Conservation (phyloP, 2,888 invertebrate species). For the Panzeria rudis region DNA sequence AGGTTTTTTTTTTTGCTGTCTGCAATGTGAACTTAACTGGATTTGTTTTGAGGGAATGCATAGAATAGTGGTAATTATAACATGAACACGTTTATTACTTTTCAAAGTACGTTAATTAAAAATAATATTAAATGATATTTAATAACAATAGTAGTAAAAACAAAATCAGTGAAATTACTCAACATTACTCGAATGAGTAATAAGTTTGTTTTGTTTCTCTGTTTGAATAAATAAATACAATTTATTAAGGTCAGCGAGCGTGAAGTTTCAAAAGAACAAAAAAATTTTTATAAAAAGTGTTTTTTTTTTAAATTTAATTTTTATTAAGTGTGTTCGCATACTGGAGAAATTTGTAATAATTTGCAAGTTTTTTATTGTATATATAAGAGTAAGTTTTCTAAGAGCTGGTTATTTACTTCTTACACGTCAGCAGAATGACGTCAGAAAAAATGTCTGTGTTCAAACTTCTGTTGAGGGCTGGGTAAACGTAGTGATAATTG, state of each 20-base stretch:
- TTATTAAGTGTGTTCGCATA: not conserved
- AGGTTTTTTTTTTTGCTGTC: not conserved
- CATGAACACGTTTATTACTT: constrained; percentile 54
- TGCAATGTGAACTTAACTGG: constrained; percentile 7
- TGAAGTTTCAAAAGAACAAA: constrained; percentile 32
- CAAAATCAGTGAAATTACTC: not conserved
- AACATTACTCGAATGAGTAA: constrained; percentile 26
- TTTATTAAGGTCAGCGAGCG: constrained; percentile 38
- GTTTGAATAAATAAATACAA: constrained; percentile 16
- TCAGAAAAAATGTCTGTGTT: too few species aligned
- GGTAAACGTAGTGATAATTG: too few species aligned
- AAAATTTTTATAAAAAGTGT: not conserved
- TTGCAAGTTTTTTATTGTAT: too few species aligned
- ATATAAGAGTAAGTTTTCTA: too few species aligned
- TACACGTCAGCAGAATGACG: too few species aligned
- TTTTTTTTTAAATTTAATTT: not conserved
- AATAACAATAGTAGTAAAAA: constrained; percentile 6
- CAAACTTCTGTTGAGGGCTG: too few species aligned
- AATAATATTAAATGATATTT: constrained; percentile 25
- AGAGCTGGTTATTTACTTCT: too few species aligned
- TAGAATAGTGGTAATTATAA: constrained; percentile 23
- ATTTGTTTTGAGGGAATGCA: not conserved
- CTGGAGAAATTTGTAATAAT: not conserved
- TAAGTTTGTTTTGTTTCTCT: not conserved
- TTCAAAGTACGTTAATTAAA: constrained; percentile 60